Evolutionary conservation across 1,140 invertebrate species (phyloP).

Genomic region (Bombus pyrosoma): DNA sequence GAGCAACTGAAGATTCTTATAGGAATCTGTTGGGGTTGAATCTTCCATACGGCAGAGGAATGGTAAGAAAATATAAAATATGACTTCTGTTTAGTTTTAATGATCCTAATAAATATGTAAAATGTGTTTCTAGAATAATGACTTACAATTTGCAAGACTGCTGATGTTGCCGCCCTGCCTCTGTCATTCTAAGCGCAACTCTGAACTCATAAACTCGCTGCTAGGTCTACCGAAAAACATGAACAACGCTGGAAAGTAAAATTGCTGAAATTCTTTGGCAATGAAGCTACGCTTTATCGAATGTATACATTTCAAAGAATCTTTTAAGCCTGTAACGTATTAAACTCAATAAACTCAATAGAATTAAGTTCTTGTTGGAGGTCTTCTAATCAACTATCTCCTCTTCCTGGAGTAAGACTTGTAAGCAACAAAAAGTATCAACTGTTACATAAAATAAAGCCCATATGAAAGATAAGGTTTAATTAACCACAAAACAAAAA

Average conservation of each 20-base stretch:
- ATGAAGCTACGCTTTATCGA: constrained; percentile 6
- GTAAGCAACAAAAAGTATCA: not conserved
- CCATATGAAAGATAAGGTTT: not conserved
- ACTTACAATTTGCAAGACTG: constrained; percentile 72
- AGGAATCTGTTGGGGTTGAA: constrained; percentile 61
- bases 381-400: not conserved
- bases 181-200: constrained; percentile 85
- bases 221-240: constrained; percentile 88
- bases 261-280: not conserved
- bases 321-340: not conserved
- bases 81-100: not conserved
- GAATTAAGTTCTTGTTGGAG: not conserved
- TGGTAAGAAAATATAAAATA: constrained; percentile 61
- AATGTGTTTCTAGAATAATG: constrained; percentile 70
- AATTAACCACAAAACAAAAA: not conserved
- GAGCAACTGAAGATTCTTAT: constrained; percentile 67
- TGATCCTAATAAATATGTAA: not conserved
- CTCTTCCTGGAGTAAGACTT: too few relatives aligned
- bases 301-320: constrained; percentile 18
- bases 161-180: constrained; percentile 68
- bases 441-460: not conserved
- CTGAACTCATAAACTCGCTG: constrained; percentile 89
- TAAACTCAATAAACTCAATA: constrained; percentile 21
- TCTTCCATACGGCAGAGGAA: constrained; percentile 65
- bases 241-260: constrained; percentile 86